Base-by-base conservation (phyloP, 2,797 vertebrate species). In the Paratrypauchen microcephalus region DNA sequence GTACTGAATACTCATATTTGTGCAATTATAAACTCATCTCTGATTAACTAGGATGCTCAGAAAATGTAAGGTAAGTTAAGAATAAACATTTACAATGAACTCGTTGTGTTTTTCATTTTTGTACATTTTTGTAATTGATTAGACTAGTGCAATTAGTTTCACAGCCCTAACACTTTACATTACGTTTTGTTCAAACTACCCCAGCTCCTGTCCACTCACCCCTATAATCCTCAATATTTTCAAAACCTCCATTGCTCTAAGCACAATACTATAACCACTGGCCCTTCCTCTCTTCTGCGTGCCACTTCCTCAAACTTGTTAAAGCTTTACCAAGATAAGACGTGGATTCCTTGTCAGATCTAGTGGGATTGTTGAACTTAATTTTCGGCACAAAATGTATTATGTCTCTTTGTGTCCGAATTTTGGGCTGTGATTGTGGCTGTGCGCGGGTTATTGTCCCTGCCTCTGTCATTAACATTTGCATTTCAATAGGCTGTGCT, bases 381-480 rank as follows among this genome's bases (percentile, higher is more conserved):
- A 79, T 76, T 71, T 61, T 72, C 59, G 41, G 50, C 71, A 64
- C 45, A 24, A 71, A 72, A 74, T 83, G 32, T 54, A 67, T 73
- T 50, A 28, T 5, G 63, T 68, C 23, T 67, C 54, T 80, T 77
- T 79, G 56, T 76, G 73, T 76, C 68, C 63, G 70, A 57, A 82
- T 76, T 71, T 77, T 65, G 69, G 72, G 69, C 65, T 66, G 26
- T 61, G 66, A 72, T 75, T 75, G 21, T 54, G 70, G 72, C 68
- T 77, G 66, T 41, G 71, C 70, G 56, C 76, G 80, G 74, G 66
- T 75, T 69, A 85, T 84, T 82, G 78, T 83, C 70, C 76, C 77
- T 62, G 50, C 69, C 74, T 70, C 81, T 70, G 63, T 84, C 83
- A 87, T 90, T 87, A 88, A 75, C 82, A 84, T 89, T 88, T 86